A percentile compares a stretch with the other conserved stretches of the same genome.
Evolutionary conservation across 1,140 invertebrate genomes (phyloP).

Genomic region (Holotrichia oblita): DNA sequence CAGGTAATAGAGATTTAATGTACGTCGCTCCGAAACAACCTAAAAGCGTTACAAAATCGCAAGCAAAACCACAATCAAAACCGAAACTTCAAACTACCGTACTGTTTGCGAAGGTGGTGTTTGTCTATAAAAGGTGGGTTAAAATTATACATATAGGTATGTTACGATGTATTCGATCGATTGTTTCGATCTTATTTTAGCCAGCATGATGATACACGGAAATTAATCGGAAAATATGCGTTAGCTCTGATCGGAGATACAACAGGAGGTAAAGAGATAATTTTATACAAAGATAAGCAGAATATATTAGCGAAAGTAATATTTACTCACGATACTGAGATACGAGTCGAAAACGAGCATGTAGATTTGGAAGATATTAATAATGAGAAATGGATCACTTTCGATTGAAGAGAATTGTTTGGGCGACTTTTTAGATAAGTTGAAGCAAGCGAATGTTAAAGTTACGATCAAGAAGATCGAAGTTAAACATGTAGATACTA

Average conservation of each 20-base stretch:
- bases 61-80: constrained; percentile 33
- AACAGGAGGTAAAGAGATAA: constrained; percentile 47
- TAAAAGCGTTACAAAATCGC: constrained; percentile 17
- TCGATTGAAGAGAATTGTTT: constrained; percentile 47
- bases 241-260: constrained; percentile 48
- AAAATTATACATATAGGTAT: constrained; percentile 3
- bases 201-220: constrained; percentile 42
- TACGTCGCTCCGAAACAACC: constrained; percentile 54
- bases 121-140: constrained; percentile 51
- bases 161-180: background rate
- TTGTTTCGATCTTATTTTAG: constrained; percentile 44
- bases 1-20: constrained; percentile 45
- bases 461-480: constrained; percentile 9
- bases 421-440: constrained; percentile 45
- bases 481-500: background rate
- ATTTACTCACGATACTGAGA: constrained; percentile 42
- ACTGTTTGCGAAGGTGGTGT: constrained; percentile 46
- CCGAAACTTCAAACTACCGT: constrained; percentile 43
- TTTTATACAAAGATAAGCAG: constrained; percentile 51
- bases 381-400: constrained; percentile 47
- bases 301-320: constrained; percentile 47
- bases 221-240: constrained; percentile 48
- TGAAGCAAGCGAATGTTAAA: constrained; percentile 45
- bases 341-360: constrained; percentile 48
- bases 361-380: constrained; percentile 49